A percentile compares a stretch with the other conserved stretches of the same genome.
These are phyloP conservation scores for Calameuta filiformis DNA, from an alignment of 2,888 invertebrate species.

Conservation along the genomic window DNA sequence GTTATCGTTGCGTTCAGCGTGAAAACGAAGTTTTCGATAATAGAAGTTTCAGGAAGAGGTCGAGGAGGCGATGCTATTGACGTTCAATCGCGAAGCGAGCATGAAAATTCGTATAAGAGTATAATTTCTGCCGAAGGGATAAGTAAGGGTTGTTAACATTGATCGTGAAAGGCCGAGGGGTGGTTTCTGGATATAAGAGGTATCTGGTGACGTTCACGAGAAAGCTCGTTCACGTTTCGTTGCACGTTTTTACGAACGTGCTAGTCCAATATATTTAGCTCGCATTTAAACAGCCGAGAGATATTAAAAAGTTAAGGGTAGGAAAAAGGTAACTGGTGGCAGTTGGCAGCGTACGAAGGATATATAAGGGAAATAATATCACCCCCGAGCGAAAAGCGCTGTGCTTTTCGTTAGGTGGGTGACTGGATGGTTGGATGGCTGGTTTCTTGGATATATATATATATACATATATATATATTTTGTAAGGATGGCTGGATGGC, in stretches of 20 bases:
- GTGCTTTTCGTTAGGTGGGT: background rate
- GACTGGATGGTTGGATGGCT: background rate
- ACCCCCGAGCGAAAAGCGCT: background rate
- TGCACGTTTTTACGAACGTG: constrained; percentile 35
- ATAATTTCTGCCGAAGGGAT: background rate
- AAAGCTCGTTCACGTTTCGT: constrained; percentile 25
- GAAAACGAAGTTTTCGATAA: background rate
- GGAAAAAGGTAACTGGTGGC: background rate
- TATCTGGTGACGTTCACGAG: background rate
- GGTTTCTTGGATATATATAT: constrained; percentile 3
- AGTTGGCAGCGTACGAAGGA: constrained; percentile 11
- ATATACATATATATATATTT: constrained; percentile 10
- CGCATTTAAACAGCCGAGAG: background rate
- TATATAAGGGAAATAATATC: constrained; percentile 24
- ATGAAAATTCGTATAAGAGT: background rate
- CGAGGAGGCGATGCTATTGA: background rate
- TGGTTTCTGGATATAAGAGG: background rate
- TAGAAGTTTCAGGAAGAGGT: background rate
- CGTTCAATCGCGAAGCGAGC: background rate
- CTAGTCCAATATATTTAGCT: background rate
- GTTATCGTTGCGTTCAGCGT: background rate
- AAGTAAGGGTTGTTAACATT: background rate
- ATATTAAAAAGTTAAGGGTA: constrained; percentile 14
- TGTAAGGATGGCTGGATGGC: constrained; percentile 17
- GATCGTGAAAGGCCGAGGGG: background rate